Conservation (phyloP, 37 sponge, comb jelly and placozoan species). For the Petrosia ficiformis region DNA sequence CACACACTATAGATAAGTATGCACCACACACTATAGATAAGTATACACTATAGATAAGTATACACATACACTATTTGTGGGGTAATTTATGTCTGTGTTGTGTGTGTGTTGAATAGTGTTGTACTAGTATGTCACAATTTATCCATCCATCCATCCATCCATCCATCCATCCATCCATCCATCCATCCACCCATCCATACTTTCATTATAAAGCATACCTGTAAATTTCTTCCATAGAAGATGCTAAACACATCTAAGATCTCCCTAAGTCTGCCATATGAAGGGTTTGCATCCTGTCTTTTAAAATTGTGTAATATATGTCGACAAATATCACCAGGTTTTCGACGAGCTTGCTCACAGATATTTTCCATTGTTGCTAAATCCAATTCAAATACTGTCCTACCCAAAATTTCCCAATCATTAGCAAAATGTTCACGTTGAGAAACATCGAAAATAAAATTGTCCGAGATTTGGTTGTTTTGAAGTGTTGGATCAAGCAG, state of each 20-base stretch:
- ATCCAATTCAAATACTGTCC: neutral
- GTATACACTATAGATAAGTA: too few species aligned
- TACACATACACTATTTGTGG: too few species aligned
- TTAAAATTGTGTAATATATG: neutral
- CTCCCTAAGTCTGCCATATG: neutral
- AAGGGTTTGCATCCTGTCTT: neutral
- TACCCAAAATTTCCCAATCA: neutral
- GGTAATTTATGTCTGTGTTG: too few species aligned
- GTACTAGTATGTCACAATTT: too few species aligned
- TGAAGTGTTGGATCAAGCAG: neutral
- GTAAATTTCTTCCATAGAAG: neutral
- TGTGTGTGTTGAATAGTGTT: too few species aligned
- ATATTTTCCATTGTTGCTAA: neutral
- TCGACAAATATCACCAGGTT: neutral
- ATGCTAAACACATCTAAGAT: conserved; percentile 9
- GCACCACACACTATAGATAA: too few species aligned
- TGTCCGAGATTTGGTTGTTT: neutral
- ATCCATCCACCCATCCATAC: too few species aligned
- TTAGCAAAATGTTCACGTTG: neutral
- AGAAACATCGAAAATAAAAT: conserved; percentile 11
- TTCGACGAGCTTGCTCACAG: neutral
- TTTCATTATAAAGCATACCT: conserved; percentile 1
- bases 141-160: too few species aligned
- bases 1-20: too few species aligned
- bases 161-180: too few species aligned